Conservation (phyloP, 1,140 invertebrate genomes). For the Bombus difficillimus region DNA sequence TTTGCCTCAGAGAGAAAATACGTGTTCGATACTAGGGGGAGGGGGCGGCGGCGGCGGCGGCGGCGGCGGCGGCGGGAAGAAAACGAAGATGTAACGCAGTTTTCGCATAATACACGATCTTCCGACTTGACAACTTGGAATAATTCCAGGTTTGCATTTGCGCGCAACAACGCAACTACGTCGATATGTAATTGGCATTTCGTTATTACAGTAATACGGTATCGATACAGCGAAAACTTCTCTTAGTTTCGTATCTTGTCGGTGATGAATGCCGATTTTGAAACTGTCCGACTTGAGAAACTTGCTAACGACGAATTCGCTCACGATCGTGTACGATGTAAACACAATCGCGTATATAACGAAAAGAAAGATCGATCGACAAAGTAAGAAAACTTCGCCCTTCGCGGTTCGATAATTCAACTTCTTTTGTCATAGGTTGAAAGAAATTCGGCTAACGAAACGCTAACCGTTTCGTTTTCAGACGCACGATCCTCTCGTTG, state of each 20-base stretch:
- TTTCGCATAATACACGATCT: slow-evolving; percentile 24
- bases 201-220: too few species aligned
- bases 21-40: slow-evolving; percentile 71
- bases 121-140: neutral
- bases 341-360: slow-evolving; percentile 57
- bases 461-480: neutral
- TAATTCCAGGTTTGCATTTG: neutral
- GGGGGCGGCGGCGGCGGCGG: too few species aligned
- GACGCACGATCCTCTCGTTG: neutral
- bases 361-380: slow-evolving; percentile 73
- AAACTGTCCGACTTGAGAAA: neutral
- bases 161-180: too few species aligned
- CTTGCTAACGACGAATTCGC: neutral
- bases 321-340: slow-evolving; percentile 58
- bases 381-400: slow-evolving; percentile 62
- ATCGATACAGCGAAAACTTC: neutral
- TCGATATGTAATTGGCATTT: neutral
- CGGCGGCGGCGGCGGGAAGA: too few species aligned
- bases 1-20: slow-evolving; percentile 69
- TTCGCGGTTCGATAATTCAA: slow-evolving; percentile 63
- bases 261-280: neutral
- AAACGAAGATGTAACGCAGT: slow-evolving; percentile 9
- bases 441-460: neutral
- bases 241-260: neutral
- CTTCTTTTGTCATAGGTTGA: neutral